These are phyloP conservation scores for Platichthys stellatus DNA, from an alignment of 2,113 vertebrate species.

Conservation along the genomic window DNA sequence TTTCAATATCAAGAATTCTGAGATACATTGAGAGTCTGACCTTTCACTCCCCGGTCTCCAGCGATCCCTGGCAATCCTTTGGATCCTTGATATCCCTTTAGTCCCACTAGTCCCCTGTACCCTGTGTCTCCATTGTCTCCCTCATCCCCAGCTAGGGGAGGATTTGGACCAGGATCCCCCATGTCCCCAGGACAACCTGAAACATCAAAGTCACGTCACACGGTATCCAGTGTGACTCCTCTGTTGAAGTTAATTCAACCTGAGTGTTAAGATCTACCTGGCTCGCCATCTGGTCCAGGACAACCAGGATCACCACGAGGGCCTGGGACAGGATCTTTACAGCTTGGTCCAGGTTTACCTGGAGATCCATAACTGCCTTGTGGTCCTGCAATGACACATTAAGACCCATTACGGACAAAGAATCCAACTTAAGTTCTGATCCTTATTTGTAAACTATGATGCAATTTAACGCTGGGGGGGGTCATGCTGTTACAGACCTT, in stretches of 20 bases:
- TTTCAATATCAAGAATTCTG: background rate
- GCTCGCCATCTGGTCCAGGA: conserved; percentile 61
- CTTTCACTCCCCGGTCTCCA: conserved; percentile 61
- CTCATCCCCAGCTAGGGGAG: conserved; percentile 76
- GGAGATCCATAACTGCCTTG: conserved; percentile 39
- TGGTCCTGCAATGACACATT: conserved; percentile 51
- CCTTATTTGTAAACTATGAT: background rate
- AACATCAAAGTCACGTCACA: background rate
- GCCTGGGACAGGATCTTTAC: conserved; percentile 42
- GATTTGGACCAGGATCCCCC: conserved; percentile 58
- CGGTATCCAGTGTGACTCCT: background rate
- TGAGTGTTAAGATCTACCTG: conserved; percentile 42
- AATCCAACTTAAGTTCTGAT: background rate
- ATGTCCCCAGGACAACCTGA: conserved; percentile 67
- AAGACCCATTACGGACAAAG: background rate
- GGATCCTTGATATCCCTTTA: conserved; percentile 46
- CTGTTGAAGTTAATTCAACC: background rate
- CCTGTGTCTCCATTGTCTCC: conserved; percentile 82
- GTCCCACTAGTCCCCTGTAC: conserved; percentile 43
- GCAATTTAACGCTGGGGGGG: background rate
- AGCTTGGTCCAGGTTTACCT: conserved; percentile 53
- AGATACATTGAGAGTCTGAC: conserved; percentile 33
- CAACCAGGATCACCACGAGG: conserved; percentile 48
- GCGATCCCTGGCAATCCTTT: conserved; percentile 45
- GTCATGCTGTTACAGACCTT: conserved; percentile 54